These are phyloP conservation scores for Metridium senile DNA, from an alignment of 92 coral and sea anemone species.

Conservation along the genomic window DNA sequence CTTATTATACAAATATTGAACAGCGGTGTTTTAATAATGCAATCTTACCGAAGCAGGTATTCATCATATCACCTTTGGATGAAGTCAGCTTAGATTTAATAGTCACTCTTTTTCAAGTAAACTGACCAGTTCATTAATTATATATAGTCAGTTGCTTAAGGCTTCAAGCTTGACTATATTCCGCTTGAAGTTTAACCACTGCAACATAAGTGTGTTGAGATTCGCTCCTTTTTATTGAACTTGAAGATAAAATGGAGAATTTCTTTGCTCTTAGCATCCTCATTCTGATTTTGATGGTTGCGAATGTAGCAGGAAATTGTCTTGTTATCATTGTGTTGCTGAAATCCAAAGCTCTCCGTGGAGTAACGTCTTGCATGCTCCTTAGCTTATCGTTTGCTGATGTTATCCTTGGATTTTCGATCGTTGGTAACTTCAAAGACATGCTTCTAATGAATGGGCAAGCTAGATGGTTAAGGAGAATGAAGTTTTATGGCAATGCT, in stretches of 20 bases:
- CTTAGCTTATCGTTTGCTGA: conserved; percentile 2
- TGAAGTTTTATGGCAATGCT: conserved; percentile 14
- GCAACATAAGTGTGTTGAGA: too few relatives aligned
- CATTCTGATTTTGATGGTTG: neutral
- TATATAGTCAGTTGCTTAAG: too few relatives aligned
- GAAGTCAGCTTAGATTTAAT: too few relatives aligned
- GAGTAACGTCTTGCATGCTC: neutral
- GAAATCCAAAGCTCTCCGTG: conserved; percentile 1
- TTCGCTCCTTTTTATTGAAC: too few relatives aligned
- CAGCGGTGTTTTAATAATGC: too few relatives aligned
- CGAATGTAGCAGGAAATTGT: neutral
- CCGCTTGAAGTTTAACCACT: too few relatives aligned
- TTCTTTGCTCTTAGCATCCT: neutral
- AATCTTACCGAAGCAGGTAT: too few relatives aligned
- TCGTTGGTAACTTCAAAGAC: neutral
- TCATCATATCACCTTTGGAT: too few relatives aligned
- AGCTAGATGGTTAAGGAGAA: neutral
- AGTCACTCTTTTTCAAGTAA: too few relatives aligned
- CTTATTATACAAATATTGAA: neutral
- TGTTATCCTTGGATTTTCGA: neutral
- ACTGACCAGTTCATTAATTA: too few relatives aligned
- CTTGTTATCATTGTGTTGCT: neutral
- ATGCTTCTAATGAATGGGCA: neutral
- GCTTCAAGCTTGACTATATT: too few relatives aligned
- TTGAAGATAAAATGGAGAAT: too few relatives aligned